Base-by-base conservation (phyloP, 1,140 invertebrate genomes). In the Caenorhabditis briggsae region DNA sequence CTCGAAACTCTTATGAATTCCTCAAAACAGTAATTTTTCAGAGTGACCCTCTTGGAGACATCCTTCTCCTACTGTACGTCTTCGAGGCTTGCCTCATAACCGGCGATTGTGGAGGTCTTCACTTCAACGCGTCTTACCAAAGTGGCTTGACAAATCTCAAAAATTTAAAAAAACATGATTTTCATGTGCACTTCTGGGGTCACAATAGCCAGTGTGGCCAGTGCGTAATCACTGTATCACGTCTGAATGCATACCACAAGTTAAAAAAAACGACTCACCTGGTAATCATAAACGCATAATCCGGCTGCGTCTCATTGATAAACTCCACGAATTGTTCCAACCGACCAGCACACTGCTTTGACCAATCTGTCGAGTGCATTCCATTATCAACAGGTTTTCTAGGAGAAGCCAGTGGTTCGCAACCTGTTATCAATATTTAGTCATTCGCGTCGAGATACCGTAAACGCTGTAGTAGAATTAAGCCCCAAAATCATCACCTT, bases 71-170 rank as follows among this genome's bases (percentile, higher is more conserved):
- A 7, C n/a, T 78, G 20, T 78, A 53, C 12, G 70, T 78, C 46
- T 50, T 78, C 9, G 70, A 78, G 23, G n/a, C 46, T 8, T 78
- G 70, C 2, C 20, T 78, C n/a, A 14, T 53, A n/a, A 78, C 70
- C 23, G 70, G 25, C 14, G 41, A n/a, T 18, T 25, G 50, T 50
- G 70, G 70, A 50, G 70, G 70, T 14, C n/a, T 78, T 23, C 70
- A 78, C 25, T 23, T 78, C 48, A 46, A 50, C 70, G 50, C 8
- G 23, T 78, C 8, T 23, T 78, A 5, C 70, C 70, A 2, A 78
- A 33, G 2, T 25, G 8, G 7, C 23, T 61, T 61, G 8, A 23
- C 23, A 50, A 43, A 50, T n/a, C n/a, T 16, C 20, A 43, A 70
- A 46, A 18, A 18, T 0, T 9, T 12, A 23, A 9, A 78, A 50